Conservation (phyloP, 92 coral and sea anemone species). For the Epizoanthus rinbou region DNA sequence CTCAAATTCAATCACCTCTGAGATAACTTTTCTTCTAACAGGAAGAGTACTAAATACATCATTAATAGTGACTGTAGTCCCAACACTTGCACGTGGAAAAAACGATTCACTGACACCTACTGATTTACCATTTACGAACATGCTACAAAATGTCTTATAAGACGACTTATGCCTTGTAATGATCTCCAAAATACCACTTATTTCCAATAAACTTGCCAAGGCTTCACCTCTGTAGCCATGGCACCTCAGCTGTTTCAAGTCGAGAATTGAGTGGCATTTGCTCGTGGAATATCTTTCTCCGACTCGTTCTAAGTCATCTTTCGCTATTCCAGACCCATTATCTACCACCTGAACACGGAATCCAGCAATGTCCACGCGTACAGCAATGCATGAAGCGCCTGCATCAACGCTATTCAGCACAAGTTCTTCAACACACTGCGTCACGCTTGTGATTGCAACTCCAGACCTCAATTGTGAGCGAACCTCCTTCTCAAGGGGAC, state of each 20-base stretch:
- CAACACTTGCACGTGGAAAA: slow-evolving; percentile 73
- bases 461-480: slow-evolving; percentile 90
- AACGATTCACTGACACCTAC: slow-evolving; percentile 73
- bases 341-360: slow-evolving; percentile 84
- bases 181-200: slow-evolving; percentile 83
- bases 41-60: slow-evolving; percentile 85
- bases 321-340: slow-evolving; percentile 82
- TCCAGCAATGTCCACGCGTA: slow-evolving; percentile 78
- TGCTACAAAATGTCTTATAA: slow-evolving; percentile 84
- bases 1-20: slow-evolving; percentile 80
- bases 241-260: slow-evolving; percentile 63
- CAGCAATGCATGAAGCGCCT: slow-evolving; percentile 81
- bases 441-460: slow-evolving; percentile 79
- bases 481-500: slow-evolving; percentile 78
- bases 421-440: slow-evolving; percentile 95
- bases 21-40: slow-evolving; percentile 80
- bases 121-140: slow-evolving; percentile 72
- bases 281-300: slow-evolving; percentile 91
- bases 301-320: slow-evolving; percentile 63
- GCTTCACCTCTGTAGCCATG: slow-evolving; percentile 98
- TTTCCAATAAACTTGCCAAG: slow-evolving; percentile 84
- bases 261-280: slow-evolving; percentile 83
- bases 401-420: slow-evolving; percentile 94
- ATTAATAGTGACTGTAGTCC: slow-evolving; percentile 82
- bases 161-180: slow-evolving; percentile 84